These are phyloP conservation scores for Hemichromis elongatus DNA, from an alignment of 2,113 vertebrate species.

Conservation along the genomic window DNA sequence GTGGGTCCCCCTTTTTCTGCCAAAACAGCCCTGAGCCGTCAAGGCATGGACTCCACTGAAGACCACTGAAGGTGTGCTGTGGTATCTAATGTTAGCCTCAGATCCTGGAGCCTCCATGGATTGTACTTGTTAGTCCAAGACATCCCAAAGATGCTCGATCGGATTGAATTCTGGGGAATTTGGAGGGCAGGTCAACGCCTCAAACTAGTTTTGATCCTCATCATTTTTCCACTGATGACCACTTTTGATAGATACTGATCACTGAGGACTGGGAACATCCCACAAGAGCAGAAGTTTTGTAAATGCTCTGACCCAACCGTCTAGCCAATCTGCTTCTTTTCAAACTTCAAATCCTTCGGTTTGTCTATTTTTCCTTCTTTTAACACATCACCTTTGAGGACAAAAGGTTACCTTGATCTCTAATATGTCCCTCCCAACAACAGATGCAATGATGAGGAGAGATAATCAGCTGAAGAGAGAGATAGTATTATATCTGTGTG, in stretches of 20 bases:
- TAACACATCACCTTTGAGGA: not conserved
- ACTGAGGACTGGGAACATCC: not conserved
- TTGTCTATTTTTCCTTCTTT: not conserved
- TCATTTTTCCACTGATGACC: not conserved
- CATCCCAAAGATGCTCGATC: not conserved
- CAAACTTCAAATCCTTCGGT: not conserved
- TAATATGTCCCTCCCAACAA: not conserved
- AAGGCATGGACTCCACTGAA: not conserved
- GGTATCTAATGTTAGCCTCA: not conserved
- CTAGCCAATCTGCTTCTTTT: not conserved
- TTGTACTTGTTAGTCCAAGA: not conserved
- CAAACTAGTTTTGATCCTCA: not conserved
- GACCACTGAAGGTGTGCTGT: not conserved
- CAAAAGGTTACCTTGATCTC: not conserved
- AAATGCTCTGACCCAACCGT: not conserved
- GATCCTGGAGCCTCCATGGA: not conserved
- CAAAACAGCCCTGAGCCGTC: not conserved
- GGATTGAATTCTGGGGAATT: not conserved
- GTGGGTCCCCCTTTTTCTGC: rapidly evolving
- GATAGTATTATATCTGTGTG: not conserved
- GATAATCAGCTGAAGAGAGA: not conserved
- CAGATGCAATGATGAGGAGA: not conserved
- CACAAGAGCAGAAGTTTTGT: not conserved
- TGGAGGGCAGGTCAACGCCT: not conserved
- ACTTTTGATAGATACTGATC: not conserved